Conservation (phyloP, 2,888 invertebrate genomes). For the Platynereis dumerilii region DNA sequence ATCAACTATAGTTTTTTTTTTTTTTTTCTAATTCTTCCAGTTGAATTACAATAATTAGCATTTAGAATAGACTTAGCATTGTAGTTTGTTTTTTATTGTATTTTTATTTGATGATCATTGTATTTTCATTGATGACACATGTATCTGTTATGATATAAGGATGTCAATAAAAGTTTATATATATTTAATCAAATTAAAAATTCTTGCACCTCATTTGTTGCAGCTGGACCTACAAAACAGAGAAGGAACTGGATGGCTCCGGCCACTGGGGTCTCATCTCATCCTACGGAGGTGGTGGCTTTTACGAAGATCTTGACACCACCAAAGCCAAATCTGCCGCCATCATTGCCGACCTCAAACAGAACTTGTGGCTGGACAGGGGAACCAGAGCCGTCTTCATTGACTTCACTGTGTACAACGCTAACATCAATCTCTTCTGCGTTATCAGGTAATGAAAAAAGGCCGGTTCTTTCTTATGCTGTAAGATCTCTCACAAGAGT, state of each 20-base stretch:
- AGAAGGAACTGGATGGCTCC: constrained; percentile 53
- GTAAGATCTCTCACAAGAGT: too few species aligned
- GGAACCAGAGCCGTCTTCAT: constrained; percentile 74
- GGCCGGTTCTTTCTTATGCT: too few species aligned
- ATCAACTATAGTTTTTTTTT: too few species aligned
- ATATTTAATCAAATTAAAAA: too few species aligned
- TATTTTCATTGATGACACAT: too few species aligned
- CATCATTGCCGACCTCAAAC: constrained; percentile 67
- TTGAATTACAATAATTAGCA: too few species aligned
- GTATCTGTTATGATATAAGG: too few species aligned
- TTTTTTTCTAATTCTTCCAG: too few species aligned
- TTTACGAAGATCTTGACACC: constrained; percentile 66
- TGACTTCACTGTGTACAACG: constrained; percentile 78
- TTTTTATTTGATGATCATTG: too few species aligned
- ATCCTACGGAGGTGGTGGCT: constrained; percentile 64
- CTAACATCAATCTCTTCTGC: constrained; percentile 75
- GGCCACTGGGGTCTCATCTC: constrained; percentile 57
- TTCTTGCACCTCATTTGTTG: background rate
- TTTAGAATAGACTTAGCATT: too few species aligned
- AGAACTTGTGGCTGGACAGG: constrained; percentile 72
- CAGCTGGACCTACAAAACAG: constrained; percentile 60
- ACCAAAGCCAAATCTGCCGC: constrained; percentile 63
- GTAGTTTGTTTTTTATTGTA: too few species aligned
- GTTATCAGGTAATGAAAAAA: constrained; percentile 67
- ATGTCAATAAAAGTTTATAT: too few species aligned